Base-by-base conservation (phyloP, 2,113 vertebrate genomes). In the Heliornis fulica region DNA sequence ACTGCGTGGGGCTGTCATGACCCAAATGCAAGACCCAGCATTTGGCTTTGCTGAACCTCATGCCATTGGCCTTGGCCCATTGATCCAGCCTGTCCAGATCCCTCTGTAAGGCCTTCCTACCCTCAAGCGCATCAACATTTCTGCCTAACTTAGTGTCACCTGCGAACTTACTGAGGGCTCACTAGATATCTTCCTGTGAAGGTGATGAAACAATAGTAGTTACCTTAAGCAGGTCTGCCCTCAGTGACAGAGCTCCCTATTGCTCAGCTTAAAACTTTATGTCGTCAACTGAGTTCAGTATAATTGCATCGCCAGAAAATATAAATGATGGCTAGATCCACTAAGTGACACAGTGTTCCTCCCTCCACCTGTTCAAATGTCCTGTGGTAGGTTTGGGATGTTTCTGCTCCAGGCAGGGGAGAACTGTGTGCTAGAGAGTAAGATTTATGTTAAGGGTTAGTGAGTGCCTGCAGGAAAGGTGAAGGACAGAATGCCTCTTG, bases 361-460 rank as follows among this genome's bases (percentile, higher is more conserved):
- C 26, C 28, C 5, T 72, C 40, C 26, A 5, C 22, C 12, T 34
- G 29, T 36, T 26, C 0, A 2, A 5, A 19, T 46, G 26, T 19
- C 31, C 25, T 15, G 17, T 0, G 2, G 32, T 32, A 10, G 21
- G 1, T 46, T 77, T 1, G 3, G 40, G 17, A 11, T 41, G 11
- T 38, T 76, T 69, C 48, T 69, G 10, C 28, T 46, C 38, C 36
- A 41, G 45, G 12, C 22, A 51, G 22, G 34, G 64, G 34, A 77
- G 20, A n/a, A 45, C 9, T 25, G 43, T 38, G 63, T 38, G 59
- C n/a, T 34, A 19, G 45, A 13, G 48, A 41, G 68, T 31, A 5
- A 61, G 45, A 57, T 57, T 57, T 3, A 18, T 16, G 23, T 66
- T 1, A 10, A 20, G 23, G 31, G 34, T 43, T 36, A 74, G 54